Evolutionary conservation across 2,888 invertebrate genomes (phyloP).

Genomic region (Ormyrus pomaceus): DNA sequence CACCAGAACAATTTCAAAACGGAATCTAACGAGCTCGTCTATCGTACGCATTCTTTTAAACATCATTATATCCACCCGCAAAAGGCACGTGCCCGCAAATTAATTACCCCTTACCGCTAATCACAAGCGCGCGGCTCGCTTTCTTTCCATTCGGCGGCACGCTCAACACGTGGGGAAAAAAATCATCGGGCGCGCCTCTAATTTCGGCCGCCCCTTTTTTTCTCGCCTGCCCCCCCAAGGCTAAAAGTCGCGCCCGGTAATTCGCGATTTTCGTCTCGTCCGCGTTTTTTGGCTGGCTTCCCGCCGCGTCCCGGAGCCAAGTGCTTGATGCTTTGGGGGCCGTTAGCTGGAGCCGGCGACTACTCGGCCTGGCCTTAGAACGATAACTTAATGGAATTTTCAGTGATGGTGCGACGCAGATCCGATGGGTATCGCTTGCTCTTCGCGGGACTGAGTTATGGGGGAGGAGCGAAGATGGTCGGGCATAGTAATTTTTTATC

Average conservation of each 20-base stretch:
- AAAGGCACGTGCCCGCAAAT: conserved; percentile 13
- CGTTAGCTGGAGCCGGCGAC: too few species aligned
- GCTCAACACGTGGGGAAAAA: conserved; percentile 35
- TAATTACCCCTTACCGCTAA: conserved; percentile 32
- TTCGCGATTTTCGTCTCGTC: conserved; percentile 42
- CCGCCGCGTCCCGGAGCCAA: conserved; percentile 32
- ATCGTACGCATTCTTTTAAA: too few species aligned
- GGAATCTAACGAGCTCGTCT: too few species aligned
- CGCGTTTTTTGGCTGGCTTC: conserved; percentile 33
- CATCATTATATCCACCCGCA: neutral
- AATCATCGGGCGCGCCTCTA: too few species aligned
- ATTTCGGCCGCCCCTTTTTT: neutral
- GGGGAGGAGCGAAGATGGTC: neutral
- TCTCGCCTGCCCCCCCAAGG: neutral
- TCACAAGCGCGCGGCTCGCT: conserved; percentile 8
- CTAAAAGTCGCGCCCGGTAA: conserved; percentile 30
- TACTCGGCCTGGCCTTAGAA: neutral
- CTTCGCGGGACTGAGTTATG: neutral
- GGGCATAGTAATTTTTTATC: neutral
- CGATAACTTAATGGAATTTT: conserved; percentile 2
- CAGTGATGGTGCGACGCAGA: neutral
- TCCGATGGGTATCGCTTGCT: neutral
- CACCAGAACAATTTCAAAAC: too few species aligned
- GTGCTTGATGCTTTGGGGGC: neutral
- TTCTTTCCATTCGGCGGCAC: neutral